Percentiles rank a stretch among this genome's conserved stretches.
Conservation (phyloP, 1,140 invertebrate genomes). For the Lasioglossum baleicum region DNA sequence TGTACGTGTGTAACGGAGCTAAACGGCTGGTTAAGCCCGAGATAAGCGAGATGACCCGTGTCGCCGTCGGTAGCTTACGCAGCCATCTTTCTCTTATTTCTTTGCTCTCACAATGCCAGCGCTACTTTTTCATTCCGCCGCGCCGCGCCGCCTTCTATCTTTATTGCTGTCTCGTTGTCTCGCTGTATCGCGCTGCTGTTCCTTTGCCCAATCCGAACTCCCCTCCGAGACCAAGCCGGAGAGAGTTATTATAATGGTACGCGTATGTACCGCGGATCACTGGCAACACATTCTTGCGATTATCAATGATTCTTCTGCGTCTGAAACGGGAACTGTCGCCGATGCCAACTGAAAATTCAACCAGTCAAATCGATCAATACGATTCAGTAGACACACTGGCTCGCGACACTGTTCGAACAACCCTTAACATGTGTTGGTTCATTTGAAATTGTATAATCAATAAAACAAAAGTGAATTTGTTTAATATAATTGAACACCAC, state of each 20-base stretch:
- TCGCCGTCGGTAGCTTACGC: constrained; percentile 44
- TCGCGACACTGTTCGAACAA: too few species aligned
- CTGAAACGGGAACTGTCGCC: background rate
- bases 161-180: constrained; percentile 5
- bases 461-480: too few species aligned
- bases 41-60: constrained; percentile 50
- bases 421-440: too few species aligned
- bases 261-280: too few species aligned
- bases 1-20: constrained; percentile 23
- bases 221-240: too few species aligned
- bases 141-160: constrained; percentile 5
- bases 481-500: too few species aligned
- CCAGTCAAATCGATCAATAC: too few species aligned
- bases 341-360: too few species aligned
- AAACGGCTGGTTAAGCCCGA: constrained; percentile 47
- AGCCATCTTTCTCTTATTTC: constrained; percentile 44
- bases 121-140: constrained; percentile 11
- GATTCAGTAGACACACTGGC: too few species aligned
- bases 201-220: background rate
- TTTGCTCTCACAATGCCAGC: constrained; percentile 9
- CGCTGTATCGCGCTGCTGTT: background rate
- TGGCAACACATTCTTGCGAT: background rate
- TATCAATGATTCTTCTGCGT: background rate
- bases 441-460: too few species aligned
- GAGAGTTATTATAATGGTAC: background rate